Percentiles rank a stretch among this genome's conserved stretches.
phyloP scores from a whole-genome alignment of 2,888 invertebrate species.

The Apotomis turbidana region DNA sequence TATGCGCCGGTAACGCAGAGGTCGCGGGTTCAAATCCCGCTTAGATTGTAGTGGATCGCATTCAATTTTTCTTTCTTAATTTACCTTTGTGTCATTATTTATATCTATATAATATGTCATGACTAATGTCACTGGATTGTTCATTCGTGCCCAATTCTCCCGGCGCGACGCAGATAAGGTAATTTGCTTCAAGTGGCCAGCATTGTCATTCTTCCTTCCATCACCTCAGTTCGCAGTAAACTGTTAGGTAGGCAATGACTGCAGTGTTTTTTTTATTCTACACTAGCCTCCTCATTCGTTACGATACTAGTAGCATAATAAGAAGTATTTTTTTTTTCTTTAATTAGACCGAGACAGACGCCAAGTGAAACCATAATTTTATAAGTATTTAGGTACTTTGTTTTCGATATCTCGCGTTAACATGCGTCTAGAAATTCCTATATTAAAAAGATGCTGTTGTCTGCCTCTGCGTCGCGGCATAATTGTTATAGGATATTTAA shows the following conservation, averaged over 20 bases:
- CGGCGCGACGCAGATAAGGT: slow-evolving; percentile 6
- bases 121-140: neutral
- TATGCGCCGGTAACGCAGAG: no score
- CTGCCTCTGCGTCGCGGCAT: slow-evolving; percentile 61
- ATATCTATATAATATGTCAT: neutral
- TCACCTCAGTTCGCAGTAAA: slow-evolving; percentile 5
- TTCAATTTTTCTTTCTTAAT: no score
- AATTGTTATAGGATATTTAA: slow-evolving; percentile 54
- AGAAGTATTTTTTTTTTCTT: neutral
- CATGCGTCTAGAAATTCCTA: slow-evolving; percentile 60
- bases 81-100: no score
- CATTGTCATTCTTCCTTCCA: neutral
- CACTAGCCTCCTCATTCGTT: neutral
- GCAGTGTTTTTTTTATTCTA: neutral
- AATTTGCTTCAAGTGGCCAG: slow-evolving; percentile 24
- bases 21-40: no score
- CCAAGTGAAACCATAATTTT: no score
- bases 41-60: no score
- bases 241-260: neutral
- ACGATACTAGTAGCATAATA: no score
- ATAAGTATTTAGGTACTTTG: no score
- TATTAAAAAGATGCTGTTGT: slow-evolving; percentile 57
- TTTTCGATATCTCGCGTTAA: neutral
- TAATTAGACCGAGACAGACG: neutral
- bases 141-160: neutral